Evolutionary conservation across 2,113 vertebrate species (phyloP), one percentile per base, ranked within the genome.

Genomic region (Mesocricetus auratus): DNA sequence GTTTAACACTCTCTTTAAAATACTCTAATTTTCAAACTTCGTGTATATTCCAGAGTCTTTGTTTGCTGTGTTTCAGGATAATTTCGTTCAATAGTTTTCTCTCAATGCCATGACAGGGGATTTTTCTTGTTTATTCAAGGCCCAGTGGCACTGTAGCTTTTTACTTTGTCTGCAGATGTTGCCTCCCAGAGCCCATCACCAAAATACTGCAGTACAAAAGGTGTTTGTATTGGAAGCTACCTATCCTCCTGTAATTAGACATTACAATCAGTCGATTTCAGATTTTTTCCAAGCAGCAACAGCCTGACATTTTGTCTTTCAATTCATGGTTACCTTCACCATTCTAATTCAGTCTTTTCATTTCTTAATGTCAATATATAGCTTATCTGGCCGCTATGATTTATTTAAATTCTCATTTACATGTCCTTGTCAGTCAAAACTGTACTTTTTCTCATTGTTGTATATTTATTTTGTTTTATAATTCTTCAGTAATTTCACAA

Each of bases 401-500:
- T 92, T 89, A 77, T 79, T 93, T 86, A 29, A 88, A 90, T 60
- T 87, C 26, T 92, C 15, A 69, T 83, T 93, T 93, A 2, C 77
- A 64, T 69, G 22, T 0, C 2, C 5, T 86, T 4, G 0, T 3
- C 8, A 73, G 3, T 78, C 7, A 89, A 13, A 83, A 42, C 64
- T 86, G 75, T 82, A 50, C 11, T 17, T 0, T 75, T 87, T 83
- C 77, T 94, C 5, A 66, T 87, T 78, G 16, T 56, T 69, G 17
- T 33, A 87, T 73, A 22, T 45, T 94, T 73, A 53, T 13, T 82
- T 60, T 4, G n/a, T 1, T 64, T 93, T 69, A 39, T 68, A 71
- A 82, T 31, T 94, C 1, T 81, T 81, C 7, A 33, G 2, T 56
- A 86, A 77, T 56, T 96, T 74, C 16, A 60, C 26, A 62, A 96